Percentiles rank a stretch among this genome's conserved stretches.
Conservation (phyloP, 2,113 vertebrate species). For the Hyaena hyaena region DNA sequence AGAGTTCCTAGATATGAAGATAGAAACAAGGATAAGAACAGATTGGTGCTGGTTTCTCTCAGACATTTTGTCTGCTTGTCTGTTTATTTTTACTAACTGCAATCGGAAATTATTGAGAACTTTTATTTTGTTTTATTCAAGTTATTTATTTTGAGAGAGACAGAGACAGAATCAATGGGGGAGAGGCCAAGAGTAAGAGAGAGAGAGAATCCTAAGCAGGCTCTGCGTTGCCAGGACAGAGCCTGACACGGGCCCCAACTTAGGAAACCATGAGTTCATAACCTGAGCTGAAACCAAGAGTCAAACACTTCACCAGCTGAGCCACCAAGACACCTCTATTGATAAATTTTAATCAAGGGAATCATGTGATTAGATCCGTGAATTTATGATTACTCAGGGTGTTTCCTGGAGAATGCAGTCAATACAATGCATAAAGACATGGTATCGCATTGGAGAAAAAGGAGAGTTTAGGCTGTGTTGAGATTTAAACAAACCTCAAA, state of each 20-base stretch:
- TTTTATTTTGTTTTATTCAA: too few relatives aligned
- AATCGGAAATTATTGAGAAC: background rate
- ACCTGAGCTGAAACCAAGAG: too few relatives aligned
- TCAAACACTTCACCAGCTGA: too few relatives aligned
- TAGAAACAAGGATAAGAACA: background rate
- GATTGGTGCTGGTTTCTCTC: background rate
- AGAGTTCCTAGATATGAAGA: background rate
- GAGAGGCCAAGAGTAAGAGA: too few relatives aligned
- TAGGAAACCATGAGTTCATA: too few relatives aligned
- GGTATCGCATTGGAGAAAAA: background rate
- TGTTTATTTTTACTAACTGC: background rate
- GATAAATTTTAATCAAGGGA: background rate
- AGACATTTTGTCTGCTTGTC: background rate
- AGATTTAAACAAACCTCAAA: background rate
- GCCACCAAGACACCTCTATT: too few relatives aligned
- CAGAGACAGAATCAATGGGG: too few relatives aligned
- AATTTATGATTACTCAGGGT: background rate
- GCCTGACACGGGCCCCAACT: too few relatives aligned
- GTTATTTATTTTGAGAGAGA: too few relatives aligned
- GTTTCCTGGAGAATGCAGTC: background rate
- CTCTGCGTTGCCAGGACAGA: too few relatives aligned
- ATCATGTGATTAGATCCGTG: background rate
- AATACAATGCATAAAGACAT: background rate
- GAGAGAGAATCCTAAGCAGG: too few relatives aligned
- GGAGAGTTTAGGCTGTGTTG: background rate